A percentile compares a stretch with the other conserved stretches of the same genome.
These are phyloP conservation scores for Dinocampus coccinellae DNA, from an alignment of 2,888 invertebrate species.

Conservation along the genomic window DNA sequence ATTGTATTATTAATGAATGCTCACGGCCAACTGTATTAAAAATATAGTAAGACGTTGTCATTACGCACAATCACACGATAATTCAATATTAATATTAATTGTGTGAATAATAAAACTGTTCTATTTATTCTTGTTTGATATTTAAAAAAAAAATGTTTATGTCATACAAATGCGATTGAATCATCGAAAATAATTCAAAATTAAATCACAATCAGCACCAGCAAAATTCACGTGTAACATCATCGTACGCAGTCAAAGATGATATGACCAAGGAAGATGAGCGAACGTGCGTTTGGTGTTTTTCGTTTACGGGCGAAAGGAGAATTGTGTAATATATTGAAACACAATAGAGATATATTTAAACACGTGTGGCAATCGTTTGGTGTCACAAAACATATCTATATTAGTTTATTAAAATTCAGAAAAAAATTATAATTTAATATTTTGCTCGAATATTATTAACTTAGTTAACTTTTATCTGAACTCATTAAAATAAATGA, in stretches of 20 bases:
- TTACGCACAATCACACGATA: background rate
- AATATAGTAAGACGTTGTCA: background rate
- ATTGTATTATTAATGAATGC: background rate
- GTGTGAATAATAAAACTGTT: background rate
- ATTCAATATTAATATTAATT: background rate
- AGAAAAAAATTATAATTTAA: background rate
- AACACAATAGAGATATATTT: background rate
- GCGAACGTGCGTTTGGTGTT: constrained; percentile 1
- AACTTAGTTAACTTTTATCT: background rate
- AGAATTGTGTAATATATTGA: background rate
- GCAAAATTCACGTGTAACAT: background rate
- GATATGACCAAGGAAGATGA: constrained; percentile 18
- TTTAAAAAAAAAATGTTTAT: too few relatives aligned
- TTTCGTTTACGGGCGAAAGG: background rate
- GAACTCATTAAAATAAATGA: background rate
- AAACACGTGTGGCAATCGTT: background rate
- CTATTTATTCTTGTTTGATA: background rate
- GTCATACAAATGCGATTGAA: background rate
- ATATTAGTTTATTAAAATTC: background rate
- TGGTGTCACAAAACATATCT: background rate
- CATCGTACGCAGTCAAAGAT: constrained; percentile 1
- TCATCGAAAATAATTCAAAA: background rate
- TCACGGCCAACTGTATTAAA: background rate
- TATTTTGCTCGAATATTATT: background rate
- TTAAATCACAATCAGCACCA: background rate